Evolutionary conservation across 2,888 invertebrate genomes (phyloP).

Genomic region (Coleophora flavipennella): DNA sequence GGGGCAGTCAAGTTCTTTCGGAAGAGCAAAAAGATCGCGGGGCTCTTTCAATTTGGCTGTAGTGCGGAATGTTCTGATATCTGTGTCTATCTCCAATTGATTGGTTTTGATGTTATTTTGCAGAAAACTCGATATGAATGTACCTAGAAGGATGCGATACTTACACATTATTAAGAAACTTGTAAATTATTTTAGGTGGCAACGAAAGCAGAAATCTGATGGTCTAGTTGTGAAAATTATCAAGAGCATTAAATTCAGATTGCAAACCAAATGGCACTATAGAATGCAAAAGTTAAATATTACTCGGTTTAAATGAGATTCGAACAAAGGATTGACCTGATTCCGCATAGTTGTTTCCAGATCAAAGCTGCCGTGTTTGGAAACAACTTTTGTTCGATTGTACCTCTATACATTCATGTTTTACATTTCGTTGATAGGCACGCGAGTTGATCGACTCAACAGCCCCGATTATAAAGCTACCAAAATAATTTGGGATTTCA

Average conservation of each 20-base stretch:
- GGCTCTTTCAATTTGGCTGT: conserved; percentile 79
- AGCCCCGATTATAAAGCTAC: conserved; percentile 1
- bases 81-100: conserved; percentile 79
- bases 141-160: conserved; percentile 41
- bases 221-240: no score
- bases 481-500: conserved; percentile 2
- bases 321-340: conserved; percentile 1
- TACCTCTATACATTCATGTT: conserved; percentile 16
- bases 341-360: conserved; percentile 1
- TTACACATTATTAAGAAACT: no score
- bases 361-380: conserved; percentile 5
- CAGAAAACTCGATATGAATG: conserved; percentile 76
- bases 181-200: no score
- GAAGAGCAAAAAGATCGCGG: conserved; percentile 79
- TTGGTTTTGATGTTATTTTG: conserved; percentile 78
- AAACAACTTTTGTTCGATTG: conserved; percentile 7
- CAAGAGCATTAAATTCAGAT: no score
- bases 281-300: no score
- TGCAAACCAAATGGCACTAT: no score
- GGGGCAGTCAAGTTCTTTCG: conserved; percentile 79
- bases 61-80: conserved; percentile 75
- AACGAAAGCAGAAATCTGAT: no score
- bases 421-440: conserved; percentile 24
- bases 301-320: no score
- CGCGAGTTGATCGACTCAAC: conserved; percentile 18